Base-by-base conservation (phyloP, 2,888 invertebrate species). In the Dendrolimus houi region DNA sequence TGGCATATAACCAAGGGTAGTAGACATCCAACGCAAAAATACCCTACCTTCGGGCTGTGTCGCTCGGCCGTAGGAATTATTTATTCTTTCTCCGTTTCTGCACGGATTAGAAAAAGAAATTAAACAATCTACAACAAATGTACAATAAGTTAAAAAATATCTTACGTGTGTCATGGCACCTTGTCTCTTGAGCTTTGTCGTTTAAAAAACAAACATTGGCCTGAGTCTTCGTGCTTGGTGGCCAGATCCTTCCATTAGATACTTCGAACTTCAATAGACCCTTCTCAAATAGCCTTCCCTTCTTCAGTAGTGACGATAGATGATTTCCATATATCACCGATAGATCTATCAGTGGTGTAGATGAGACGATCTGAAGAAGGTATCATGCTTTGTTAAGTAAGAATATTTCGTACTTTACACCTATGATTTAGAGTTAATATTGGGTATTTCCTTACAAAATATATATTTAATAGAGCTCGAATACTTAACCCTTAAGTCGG, bases 231-330 rank as follows among this genome's bases (percentile, higher is more conserved):
- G 62, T 62, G 42, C 70, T 73, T 0, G 79, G 79, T 0, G 81
- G 82, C 78, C 79, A 82, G 6, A 77, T 62, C 9, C 70, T 72
- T 1, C 77, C 80, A n/a, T 72, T 62, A 10, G 68, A 73, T 1
- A 69, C 53, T 56, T 81, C 80, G 52, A 63, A 70, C 52, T 77
- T 79, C 1, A 81, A 58, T 0, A 79, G 58, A 13, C 80, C 80
- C 0, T 70, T 67, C 62, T 70, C 54, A 8, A 68, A 70, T 10
- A 63, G 53, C 52, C 79, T 70, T 0, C 64, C 69, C 53, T 64
- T 76, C 52, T 66, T 54, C 3, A 62, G 52, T 7, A 72, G 59
- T 0, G 9, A 42, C 17, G 68, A 69, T 6, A 59, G 41, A 1
- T 59, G 60, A 13, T 60, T 67, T 0, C 78, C 78, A 13, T 78